These are phyloP conservation scores for Ferdinandea cuprea DNA, from an alignment of 2,888 invertebrate genomes.

Conservation along the genomic window DNA sequence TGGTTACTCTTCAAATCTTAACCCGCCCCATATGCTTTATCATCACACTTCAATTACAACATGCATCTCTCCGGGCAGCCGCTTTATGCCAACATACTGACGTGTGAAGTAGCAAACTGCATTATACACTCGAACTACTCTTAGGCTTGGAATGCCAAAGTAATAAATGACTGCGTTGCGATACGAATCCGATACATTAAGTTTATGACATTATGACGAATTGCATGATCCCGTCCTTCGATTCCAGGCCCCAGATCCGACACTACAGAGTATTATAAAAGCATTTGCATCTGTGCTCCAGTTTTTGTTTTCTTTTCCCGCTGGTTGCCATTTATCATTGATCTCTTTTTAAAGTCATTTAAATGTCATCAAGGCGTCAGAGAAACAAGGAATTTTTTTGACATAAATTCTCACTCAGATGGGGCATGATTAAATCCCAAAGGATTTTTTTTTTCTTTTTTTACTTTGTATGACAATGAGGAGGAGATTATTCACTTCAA, in stretches of 20 bases:
- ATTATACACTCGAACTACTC: conserved; percentile 73
- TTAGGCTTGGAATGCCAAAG: conserved; percentile 54
- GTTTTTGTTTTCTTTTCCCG: conserved; percentile 13
- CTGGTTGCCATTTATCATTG: conserved; percentile 66
- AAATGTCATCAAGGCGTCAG: conserved; percentile 73
- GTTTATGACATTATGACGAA: conserved; percentile 73
- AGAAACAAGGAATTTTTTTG: conserved; percentile 48
- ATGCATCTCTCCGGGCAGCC: conserved; percentile 28
- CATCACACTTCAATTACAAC: conserved; percentile 25
- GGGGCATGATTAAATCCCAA: conserved; percentile 60
- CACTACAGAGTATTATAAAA: conserved; percentile 28
- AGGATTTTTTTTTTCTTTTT: conserved; percentile 51
- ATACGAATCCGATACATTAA: conserved; percentile 71
- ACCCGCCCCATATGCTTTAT: conserved; percentile 18
- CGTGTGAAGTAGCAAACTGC: conserved; percentile 73
- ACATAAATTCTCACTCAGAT: conserved; percentile 68
- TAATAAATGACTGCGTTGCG: conserved; percentile 63
- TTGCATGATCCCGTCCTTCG: conserved; percentile 67
- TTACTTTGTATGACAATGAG: neutral
- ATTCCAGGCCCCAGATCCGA: conserved; percentile 1
- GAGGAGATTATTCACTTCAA: neutral
- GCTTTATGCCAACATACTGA: conserved; percentile 69
- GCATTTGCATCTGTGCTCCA: conserved; percentile 64
- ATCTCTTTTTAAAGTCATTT: conserved; percentile 62
- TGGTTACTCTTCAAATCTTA: conserved; percentile 3